Percentiles rank a stretch among this genome's conserved stretches.
These are phyloP conservation scores for Arctocebus calabarensis DNA, from an alignment of 2,797 vertebrate genomes.

Conservation along the genomic window DNA sequence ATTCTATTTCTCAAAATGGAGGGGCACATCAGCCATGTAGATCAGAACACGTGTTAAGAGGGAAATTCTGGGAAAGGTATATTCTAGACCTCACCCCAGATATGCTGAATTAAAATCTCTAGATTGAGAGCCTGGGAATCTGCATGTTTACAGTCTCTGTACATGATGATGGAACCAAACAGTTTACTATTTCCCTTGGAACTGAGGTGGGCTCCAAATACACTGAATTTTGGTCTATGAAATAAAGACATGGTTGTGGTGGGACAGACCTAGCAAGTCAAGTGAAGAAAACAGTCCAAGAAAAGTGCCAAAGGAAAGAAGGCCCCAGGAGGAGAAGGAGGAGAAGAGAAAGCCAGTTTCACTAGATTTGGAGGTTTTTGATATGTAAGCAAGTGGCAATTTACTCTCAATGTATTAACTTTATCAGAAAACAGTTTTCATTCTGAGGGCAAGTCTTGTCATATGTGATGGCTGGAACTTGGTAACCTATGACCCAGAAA, in stretches of 20 bases:
- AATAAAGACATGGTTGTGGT: neutral
- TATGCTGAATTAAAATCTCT: neutral
- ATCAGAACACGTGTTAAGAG: neutral
- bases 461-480: neutral
- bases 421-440: slow-evolving; percentile 26
- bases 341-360: slow-evolving; percentile 2
- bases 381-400: slow-evolving; percentile 7
- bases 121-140: neutral
- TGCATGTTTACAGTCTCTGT: neutral
- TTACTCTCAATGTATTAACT: neutral
- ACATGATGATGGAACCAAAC: neutral
- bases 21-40: neutral
- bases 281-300: neutral
- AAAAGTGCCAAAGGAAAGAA: neutral
- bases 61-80: neutral
- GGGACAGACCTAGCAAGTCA: neutral
- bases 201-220: neutral
- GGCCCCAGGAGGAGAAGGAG: neutral
- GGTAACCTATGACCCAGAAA: neutral
- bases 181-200: neutral
- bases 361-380: slow-evolving; percentile 35
- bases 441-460: neutral
- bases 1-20: neutral
- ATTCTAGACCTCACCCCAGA: neutral
- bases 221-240: neutral